These are phyloP conservation scores for Myripristis murdjan DNA, from an alignment of 2,797 vertebrate genomes.

Conservation along the genomic window DNA sequence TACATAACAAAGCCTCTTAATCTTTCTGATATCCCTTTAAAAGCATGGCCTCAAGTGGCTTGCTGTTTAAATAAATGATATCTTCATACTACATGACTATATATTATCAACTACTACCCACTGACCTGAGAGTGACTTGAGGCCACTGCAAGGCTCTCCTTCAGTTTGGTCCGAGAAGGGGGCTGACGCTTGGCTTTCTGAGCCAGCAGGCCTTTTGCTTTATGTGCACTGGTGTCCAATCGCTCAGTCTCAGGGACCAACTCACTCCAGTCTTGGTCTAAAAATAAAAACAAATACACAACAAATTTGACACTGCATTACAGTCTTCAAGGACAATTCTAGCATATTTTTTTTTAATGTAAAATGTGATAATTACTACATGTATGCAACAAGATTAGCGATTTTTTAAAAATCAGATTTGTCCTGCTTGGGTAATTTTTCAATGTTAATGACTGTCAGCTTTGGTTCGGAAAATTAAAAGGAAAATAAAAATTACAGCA, in stretches of 20 bases:
- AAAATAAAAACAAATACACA: conserved; percentile 1
- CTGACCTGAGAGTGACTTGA: conserved; percentile 81
- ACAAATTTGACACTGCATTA: background rate
- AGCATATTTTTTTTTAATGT: no score
- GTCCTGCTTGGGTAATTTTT: no score
- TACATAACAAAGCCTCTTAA: background rate
- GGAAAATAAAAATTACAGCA: no score
- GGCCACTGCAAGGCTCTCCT: conserved; percentile 81
- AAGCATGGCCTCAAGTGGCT: background rate
- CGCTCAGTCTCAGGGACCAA: conserved; percentile 91
- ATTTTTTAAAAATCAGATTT: no score
- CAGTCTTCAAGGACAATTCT: background rate
- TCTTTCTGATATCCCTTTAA: no score
- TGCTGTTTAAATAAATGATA: background rate
- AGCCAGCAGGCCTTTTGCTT: conserved; percentile 91
- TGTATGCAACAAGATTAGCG: no score
- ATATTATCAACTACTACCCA: background rate
- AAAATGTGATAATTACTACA: no score
- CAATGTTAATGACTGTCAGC: no score
- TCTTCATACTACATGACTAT: background rate
- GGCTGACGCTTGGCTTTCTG: conserved; percentile 92
- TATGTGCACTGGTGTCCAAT: conserved; percentile 93
- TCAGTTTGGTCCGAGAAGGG: conserved; percentile 91
- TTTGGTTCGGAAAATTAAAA: no score
- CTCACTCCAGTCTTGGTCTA: conserved; percentile 87